Evolutionary conservation across 1,140 invertebrate species (phyloP).

Genomic region (Gryllus bimaculatus): DNA sequence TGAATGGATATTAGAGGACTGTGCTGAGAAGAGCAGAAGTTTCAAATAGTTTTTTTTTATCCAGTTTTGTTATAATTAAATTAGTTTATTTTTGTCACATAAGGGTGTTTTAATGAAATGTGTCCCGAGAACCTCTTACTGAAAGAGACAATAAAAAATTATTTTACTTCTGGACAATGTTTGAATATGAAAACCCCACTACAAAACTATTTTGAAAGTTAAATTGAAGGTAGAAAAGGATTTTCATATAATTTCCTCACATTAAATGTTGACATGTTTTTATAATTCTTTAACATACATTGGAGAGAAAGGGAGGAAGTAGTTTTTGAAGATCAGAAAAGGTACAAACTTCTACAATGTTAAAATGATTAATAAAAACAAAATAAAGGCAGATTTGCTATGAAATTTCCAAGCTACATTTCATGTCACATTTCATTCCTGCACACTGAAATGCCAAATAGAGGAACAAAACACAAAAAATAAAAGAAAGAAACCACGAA

Average conservation of each 20-base stretch:
- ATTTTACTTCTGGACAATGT: no score
- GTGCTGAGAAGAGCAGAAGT: background rate
- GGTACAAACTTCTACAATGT: background rate
- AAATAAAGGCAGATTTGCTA: slow-evolving; percentile 1
- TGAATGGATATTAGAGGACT: background rate
- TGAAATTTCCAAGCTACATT: background rate
- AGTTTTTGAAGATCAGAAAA: background rate
- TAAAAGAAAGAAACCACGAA: background rate
- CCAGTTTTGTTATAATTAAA: no score
- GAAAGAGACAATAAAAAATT: no score
- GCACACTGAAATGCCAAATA: background rate
- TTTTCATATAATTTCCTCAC: no score
- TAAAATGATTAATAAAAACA: background rate
- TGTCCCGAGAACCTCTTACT: no score
- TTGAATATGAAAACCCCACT: no score
- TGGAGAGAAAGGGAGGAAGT: background rate
- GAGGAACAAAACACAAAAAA: background rate
- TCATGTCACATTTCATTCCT: background rate
- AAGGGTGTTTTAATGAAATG: no score
- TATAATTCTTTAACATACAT: background rate
- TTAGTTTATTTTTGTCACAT: no score
- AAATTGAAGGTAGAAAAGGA: no score
- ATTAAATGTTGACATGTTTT: background rate
- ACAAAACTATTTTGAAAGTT: no score
- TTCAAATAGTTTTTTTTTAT: no score